These are phyloP conservation scores for Drosophila neoperkinsi DNA, from an alignment of 2,888 invertebrate genomes.

Conservation along the genomic window DNA sequence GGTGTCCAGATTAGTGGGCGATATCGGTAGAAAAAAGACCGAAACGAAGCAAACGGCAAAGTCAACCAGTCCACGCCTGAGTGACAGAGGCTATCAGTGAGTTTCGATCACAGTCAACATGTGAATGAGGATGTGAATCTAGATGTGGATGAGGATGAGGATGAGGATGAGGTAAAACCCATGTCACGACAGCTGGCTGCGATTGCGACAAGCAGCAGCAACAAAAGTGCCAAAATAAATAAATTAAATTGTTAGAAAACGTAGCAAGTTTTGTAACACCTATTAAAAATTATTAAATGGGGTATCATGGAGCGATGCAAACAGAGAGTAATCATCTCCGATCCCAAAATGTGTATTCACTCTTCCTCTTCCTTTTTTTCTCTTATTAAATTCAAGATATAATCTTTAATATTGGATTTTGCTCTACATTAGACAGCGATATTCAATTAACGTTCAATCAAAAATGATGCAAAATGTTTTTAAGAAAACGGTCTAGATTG, in stretches of 20 bases:
- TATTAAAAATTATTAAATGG: not conserved
- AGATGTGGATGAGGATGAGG: not conserved
- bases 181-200: slow-evolving; percentile 73
- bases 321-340: not conserved
- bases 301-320: slow-evolving; percentile 1
- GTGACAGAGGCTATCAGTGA: slow-evolving; percentile 76
- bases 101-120: slow-evolving; percentile 65
- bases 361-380: not conserved
- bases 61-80: slow-evolving; percentile 55
- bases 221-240: slow-evolving; percentile 74
- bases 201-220: slow-evolving; percentile 39
- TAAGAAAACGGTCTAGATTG: not conserved
- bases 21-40: slow-evolving; percentile 39
- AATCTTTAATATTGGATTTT: not conserved
- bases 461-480: not conserved
- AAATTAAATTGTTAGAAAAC: slow-evolving; percentile 77
- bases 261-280: slow-evolving; percentile 55
- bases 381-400: not conserved
- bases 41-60: slow-evolving; percentile 19
- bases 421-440: not conserved
- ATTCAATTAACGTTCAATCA: not conserved
- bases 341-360: not conserved
- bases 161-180: slow-evolving; percentile 47
- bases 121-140: slow-evolving; percentile 1
- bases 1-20: slow-evolving; percentile 49